Evolutionary conservation across 2,888 invertebrate species (phyloP), one percentile per base, ranked within the genome.

Genomic region (Ormyrus thymus): DNA sequence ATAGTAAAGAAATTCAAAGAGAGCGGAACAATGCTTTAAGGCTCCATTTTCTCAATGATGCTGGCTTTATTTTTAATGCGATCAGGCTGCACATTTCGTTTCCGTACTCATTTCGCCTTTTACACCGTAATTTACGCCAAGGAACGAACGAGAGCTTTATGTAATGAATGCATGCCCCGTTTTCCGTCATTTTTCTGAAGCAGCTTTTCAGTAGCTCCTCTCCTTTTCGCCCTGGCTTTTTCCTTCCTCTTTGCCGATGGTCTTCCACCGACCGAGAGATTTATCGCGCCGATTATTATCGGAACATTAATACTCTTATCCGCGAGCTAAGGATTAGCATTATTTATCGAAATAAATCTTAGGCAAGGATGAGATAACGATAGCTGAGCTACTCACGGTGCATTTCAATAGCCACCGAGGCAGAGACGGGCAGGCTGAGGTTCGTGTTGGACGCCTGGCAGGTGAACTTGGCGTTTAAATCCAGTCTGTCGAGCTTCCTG

Each of bases 371-470:
- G 29, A 59, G 6, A n/a, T 8, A 50, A 45, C 6, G 61, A n/a
- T 15, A 50, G 8, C 15, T 7, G 45, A 45, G 51, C 66, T 86
- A 93, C 94, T 94, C 90, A 95, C 95, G 92, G 87, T 95, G 93
- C 91, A 96, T 93, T 89, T 95, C 95, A 84, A 96, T 93, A 84
- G 94, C 93, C 78, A 95, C 93, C 81, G 93, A 93, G 55, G 94
- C 92, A 48, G 94, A 92, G 73, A 94, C 92, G 70, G 95, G 95
- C 82, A 92, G 92, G 83, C 93, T 94, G 88, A 94, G 92, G 88
- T 94, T 94, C 89, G 93, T 94, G 90, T 95, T 96, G 85, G 94
- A 93, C 48, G 95, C 95, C 90, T 95, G 94, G 89, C 96, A 96
- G 80, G 94, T 94, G 91, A 94, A 95, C 83, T 93, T 92, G 79